Conservation (phyloP, 92 coral and sea anemone species). For the Metridium senile region DNA sequence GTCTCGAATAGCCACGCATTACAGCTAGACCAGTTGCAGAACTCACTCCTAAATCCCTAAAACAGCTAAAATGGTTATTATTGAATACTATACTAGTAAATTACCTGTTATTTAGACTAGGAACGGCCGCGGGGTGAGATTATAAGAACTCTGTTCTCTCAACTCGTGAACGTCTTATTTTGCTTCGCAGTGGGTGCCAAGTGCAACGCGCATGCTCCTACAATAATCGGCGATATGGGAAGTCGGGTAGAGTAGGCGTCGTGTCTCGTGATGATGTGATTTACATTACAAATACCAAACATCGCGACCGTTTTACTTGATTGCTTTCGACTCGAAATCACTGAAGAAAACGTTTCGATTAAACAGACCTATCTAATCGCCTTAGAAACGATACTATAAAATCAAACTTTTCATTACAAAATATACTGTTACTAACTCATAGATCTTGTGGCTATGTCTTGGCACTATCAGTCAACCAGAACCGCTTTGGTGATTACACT, state of each 20-base stretch:
- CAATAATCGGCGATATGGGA: conserved; percentile 98
- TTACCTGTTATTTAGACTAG: conserved; percentile 10
- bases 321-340: conserved; percentile 25
- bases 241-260: conserved; percentile 77
- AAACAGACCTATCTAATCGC: background rate
- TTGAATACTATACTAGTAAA: background rate
- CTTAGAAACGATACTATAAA: too few species aligned
- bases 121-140: background rate
- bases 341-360: background rate
- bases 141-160: background rate
- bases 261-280: conserved; percentile 73
- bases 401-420: too few species aligned
- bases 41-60: background rate
- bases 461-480: too few species aligned
- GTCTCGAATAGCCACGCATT: conserved; percentile 19
- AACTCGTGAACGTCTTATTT: conserved; percentile 73
- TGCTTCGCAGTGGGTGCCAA: conserved; percentile 88
- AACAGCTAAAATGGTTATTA: background rate
- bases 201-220: conserved; percentile 90
- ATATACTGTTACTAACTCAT: too few species aligned
- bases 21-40: background rate
- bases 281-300: conserved; percentile 80
- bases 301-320: conserved; percentile 22
- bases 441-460: too few species aligned
- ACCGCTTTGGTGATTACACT: too few species aligned